Evolutionary conservation across 2,113 vertebrate species (phyloP), one percentile per base, ranked within the genome.

Genomic region (Nipponia nippon): DNA sequence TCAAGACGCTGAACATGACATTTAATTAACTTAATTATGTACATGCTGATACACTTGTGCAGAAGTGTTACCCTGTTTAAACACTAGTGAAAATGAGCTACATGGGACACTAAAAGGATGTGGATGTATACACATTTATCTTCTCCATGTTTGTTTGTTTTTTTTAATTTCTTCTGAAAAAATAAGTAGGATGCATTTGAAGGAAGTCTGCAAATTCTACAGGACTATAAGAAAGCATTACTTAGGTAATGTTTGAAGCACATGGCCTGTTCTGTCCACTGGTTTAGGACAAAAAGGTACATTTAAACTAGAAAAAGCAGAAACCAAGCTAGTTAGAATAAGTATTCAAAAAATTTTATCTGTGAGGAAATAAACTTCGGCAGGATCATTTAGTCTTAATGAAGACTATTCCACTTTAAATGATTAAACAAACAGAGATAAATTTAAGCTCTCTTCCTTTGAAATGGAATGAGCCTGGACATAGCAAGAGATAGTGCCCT

Each of bases 1-100:
- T 86, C 83, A 70, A 83, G 94, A 90, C 65, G 80, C 50, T 77
- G 90, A 95, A 89, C 14, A 27, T 87, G 86, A 66, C 87, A 90
- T 78, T 77, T 90, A 94, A 96, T 95, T 89, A 96, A 66, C 50
- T 83, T 88, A 80, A 88, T 96, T 94, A 93, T 13, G 46, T 47
- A 78, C 30, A 13, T 30, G 80, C 67, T 34, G 88, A 81, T 75
- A 83, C n/a, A 75, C 71, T 90, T 92, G 76, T 70, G 72, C 47
- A 96, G 30, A 55, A 92, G 58, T 13, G 27, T 26, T 70, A 52
- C 65, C 32, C 80, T 90, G 44, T 59, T 92, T 72, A 61, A 77
- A 59, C n/a, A 56, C 56, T 21, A 34, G 23, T 76, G 88, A 63
- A 90, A 92, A 88, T 36, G 70, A 94, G 61, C 76, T 88, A 69